Conservation (phyloP, 2,797 vertebrate species). For the Macropodus opercularis region DNA sequence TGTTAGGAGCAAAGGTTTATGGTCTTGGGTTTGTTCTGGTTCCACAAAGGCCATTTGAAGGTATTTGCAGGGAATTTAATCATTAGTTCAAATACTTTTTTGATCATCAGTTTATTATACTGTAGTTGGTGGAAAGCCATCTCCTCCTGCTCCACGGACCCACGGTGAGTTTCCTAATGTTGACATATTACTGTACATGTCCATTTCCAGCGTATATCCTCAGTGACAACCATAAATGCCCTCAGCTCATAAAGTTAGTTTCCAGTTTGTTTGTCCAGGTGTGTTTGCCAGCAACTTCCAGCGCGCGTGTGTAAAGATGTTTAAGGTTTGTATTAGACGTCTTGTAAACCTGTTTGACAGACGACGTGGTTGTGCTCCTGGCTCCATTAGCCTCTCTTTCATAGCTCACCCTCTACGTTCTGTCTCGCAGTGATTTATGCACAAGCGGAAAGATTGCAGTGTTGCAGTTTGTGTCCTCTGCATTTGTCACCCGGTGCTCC, state of each 20-base stretch:
- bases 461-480: constrained; percentile 50
- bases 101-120: too few species aligned
- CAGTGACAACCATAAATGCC: constrained; percentile 24
- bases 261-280: constrained; percentile 39
- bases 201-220: constrained; percentile 23
- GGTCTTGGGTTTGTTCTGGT: too few species aligned
- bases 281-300: constrained; percentile 42
- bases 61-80: too few species aligned
- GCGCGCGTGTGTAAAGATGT: constrained; percentile 38
- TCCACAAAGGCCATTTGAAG: too few species aligned
- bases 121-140: neutral
- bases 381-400: constrained; percentile 48
- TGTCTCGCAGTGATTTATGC: constrained; percentile 60
- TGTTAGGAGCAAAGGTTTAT: too few species aligned
- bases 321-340: constrained; percentile 43
- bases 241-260: constrained; percentile 34
- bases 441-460: constrained; percentile 53
- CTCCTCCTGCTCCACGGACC: neutral
- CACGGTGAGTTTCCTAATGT: neutral
- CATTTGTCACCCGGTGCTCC: constrained; percentile 36
- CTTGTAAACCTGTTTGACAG: constrained; percentile 55
- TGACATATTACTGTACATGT: constrained; percentile 13
- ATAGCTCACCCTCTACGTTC: constrained; percentile 17
- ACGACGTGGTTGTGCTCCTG: constrained; percentile 43
- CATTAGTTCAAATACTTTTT: too few species aligned